phyloP scores from a whole-genome alignment of 2,797 vertebrate species.

The Eleutherodactylus coqui region DNA sequence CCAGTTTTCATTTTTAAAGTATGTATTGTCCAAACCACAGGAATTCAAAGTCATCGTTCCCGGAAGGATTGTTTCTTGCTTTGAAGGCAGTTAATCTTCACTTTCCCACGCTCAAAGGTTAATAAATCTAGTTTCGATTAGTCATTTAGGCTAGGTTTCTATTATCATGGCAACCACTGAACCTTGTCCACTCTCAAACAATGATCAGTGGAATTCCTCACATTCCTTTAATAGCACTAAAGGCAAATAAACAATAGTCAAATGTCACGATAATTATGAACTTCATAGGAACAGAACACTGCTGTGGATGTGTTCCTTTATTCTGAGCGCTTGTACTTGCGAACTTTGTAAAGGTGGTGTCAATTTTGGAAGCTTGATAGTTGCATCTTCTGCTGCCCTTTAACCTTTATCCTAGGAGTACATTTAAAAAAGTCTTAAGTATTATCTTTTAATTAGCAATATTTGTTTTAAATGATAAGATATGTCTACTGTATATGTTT shows the following conservation, averaged over 20 bases:
- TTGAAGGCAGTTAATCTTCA: constrained; percentile 61
- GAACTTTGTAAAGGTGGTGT: constrained; percentile 17
- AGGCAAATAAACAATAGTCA: constrained; percentile 49
- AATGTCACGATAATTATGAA: constrained; percentile 35
- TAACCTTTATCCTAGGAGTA: neutral
- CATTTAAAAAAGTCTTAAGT: neutral
- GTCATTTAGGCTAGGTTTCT: constrained; percentile 62
- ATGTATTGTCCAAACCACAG: constrained; percentile 55
- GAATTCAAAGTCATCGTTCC: constrained; percentile 60
- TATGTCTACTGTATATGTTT: no score
- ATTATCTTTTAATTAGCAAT: neutral
- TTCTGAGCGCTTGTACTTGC: constrained; percentile 14
- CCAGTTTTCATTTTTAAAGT: constrained; percentile 33
- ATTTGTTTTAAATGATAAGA: no score
- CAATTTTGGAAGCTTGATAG: constrained; percentile 2
- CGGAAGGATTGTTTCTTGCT: constrained; percentile 49
- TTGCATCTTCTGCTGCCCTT: neutral
- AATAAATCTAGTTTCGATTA: constrained; percentile 63
- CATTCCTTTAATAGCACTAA: constrained; percentile 54
- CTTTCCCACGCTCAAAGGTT: constrained; percentile 62
- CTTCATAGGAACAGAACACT: constrained; percentile 33
- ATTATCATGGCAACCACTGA: constrained; percentile 62
- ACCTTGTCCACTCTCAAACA: constrained; percentile 58
- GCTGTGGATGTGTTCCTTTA: neutral
- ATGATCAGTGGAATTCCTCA: constrained; percentile 60